Evolutionary conservation across 2,797 vertebrate species (phyloP).

Genomic region (Sebastiscus tertius): DNA sequence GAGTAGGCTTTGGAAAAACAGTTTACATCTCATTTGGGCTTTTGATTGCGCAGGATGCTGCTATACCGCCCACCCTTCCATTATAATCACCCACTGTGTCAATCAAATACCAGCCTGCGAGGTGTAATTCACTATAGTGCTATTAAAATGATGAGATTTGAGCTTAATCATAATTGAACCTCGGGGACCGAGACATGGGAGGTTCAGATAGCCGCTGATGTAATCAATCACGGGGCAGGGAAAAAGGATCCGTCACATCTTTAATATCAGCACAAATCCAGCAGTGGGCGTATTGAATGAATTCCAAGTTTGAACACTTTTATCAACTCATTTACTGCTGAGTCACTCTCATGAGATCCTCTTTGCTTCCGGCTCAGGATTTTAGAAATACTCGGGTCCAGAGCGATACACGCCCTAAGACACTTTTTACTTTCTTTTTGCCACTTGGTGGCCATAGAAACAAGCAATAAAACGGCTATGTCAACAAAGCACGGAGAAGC

Average conservation of each 20-base stretch:
- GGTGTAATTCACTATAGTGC: conserved; percentile 46
- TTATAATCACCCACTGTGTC: conserved; percentile 42
- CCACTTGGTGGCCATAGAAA: background rate
- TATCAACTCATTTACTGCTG: background rate
- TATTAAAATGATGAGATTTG: conserved; percentile 54
- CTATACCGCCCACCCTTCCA: background rate
- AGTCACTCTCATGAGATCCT: background rate
- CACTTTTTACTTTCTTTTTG: background rate
- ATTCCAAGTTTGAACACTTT: background rate
- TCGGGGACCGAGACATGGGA: background rate
- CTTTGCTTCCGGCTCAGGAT: background rate
- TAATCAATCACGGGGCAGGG: background rate
- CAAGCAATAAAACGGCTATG: background rate
- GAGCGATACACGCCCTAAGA: background rate
- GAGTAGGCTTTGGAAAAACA: background rate
- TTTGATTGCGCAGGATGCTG: background rate
- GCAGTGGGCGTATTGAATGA: background rate
- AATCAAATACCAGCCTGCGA: conserved; percentile 12
- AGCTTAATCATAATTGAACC: conserved; percentile 23
- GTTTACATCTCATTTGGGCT: background rate
- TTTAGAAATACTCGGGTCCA: background rate
- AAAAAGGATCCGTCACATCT: background rate
- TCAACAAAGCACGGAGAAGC: too few relatives aligned
- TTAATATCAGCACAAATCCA: background rate
- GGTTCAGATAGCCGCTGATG: background rate